Evolutionary conservation across 2,113 vertebrate species (phyloP), one percentile per base, ranked within the genome.

Genomic region (Leuciscus idus): DNA sequence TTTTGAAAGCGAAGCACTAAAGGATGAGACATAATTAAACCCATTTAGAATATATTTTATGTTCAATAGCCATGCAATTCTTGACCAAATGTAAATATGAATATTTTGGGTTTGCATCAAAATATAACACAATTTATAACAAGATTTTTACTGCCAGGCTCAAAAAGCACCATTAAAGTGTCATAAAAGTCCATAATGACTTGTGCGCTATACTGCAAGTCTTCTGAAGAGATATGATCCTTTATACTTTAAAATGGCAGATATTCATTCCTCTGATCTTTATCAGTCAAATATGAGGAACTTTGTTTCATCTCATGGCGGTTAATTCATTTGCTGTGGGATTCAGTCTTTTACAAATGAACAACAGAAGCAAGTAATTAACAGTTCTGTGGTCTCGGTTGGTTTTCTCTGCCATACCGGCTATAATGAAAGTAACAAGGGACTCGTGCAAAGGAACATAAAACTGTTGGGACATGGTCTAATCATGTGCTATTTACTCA

Each of bases 401-500:
- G 23, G 55, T 80, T 64, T 68, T 13, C n/a, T 66, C n/a, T 66
- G 39, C 26, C 43, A 68, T 68, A 52, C 50, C 68, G 36, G 57
- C 78, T 81, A 11, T 26, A 28, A 50, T 33, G 48, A 30, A 77
- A 55, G 4, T 77, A 77, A 55, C 17, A 15, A 55, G 48, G 46
- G 48, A 28, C 46, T 50, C 21, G 6, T 30, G n/a, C 13, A 76
- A 1, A 52, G 46, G 46, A 76, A 76, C 2, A 15, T 28, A 26
- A 30, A 76, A 52, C 46, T 50, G 43, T 46, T 80, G 77, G 23
- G 21, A 81, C 61, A 50, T 50, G 39, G 17, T 50, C 55, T 59
- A n/a, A 79, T 79, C 76, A 13, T 79, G 19, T 76, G 26, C 59
- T 30, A 43, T 59, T 11, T 28, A 57, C n/a, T 73, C 64, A 59